Conservation (phyloP, 2,113 vertebrate species). For the Uria aalge region DNA sequence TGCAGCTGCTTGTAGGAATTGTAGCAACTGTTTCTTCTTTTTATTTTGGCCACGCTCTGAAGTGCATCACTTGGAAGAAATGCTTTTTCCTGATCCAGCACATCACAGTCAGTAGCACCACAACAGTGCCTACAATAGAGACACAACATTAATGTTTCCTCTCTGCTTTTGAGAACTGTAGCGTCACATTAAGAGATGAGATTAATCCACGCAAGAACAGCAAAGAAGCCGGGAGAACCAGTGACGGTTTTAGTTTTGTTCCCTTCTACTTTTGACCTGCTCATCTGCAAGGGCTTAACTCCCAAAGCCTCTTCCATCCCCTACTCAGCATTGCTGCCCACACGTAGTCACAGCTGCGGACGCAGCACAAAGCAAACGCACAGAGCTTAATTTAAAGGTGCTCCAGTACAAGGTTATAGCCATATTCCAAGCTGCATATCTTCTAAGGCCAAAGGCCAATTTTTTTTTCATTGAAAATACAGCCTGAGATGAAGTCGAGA, state of each 20-base stretch:
- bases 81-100: background rate
- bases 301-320: background rate
- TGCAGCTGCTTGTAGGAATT: background rate
- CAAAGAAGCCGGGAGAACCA: background rate
- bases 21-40: background rate
- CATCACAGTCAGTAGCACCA: background rate
- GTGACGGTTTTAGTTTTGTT: background rate
- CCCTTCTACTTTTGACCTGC: background rate
- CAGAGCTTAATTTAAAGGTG: background rate
- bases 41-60: background rate
- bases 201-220: background rate
- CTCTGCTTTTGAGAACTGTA: background rate
- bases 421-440: background rate
- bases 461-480: background rate
- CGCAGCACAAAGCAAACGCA: background rate
- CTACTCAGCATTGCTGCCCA: background rate
- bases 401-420: background rate
- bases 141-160: background rate
- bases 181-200: background rate
- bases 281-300: background rate
- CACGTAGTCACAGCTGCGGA: background rate
- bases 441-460: background rate
- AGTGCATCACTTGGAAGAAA: background rate
- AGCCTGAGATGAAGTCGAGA: background rate
- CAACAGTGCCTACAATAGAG: background rate